Percentiles rank a stretch among this genome's conserved stretches.
phyloP scores from a whole-genome alignment of 2,888 invertebrate genomes.

The Cheiracanthium punctorium region DNA sequence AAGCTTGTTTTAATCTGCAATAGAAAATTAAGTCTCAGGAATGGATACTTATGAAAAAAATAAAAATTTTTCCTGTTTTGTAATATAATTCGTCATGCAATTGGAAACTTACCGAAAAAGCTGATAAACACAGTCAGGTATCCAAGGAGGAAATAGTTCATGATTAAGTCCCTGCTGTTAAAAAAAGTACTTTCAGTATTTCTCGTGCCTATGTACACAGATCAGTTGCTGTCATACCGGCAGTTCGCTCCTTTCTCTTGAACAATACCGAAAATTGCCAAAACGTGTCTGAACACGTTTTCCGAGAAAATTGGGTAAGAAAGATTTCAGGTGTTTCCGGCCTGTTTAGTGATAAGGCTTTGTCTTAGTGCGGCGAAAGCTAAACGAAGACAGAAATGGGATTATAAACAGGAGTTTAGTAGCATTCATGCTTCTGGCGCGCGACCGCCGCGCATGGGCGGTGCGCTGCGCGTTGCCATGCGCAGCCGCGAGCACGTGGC shows the following conservation, averaged over 20 bases:
- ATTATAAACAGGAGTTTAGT: constrained; percentile 66
- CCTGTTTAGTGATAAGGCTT: not conserved
- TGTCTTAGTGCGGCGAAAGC: constrained; percentile 25
- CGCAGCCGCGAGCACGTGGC: constrained; percentile 51
- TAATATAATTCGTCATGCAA: too few species aligned
- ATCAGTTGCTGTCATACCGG: not conserved
- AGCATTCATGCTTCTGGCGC: constrained; percentile 67
- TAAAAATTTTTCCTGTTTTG: too few species aligned
- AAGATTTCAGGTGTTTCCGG: not conserved
- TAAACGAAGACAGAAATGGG: constrained; percentile 62
- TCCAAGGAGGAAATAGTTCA: constrained; percentile 41
- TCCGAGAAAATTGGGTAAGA: too few species aligned
- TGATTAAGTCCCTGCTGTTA: not conserved
- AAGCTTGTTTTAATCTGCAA: too few species aligned
- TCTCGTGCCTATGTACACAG: not conserved
- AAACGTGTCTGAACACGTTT: too few species aligned
- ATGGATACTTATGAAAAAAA: too few species aligned
- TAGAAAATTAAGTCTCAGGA: too few species aligned
- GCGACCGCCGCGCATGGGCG: constrained; percentile 50
- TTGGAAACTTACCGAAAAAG: constrained; percentile 38
- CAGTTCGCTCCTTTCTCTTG: not conserved
- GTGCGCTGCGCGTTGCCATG: not conserved
- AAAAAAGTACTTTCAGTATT: not conserved
- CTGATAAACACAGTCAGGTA: constrained; percentile 40
- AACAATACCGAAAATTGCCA: too few species aligned